Evolutionary conservation across 23 tunicate genomes (phyloP), one percentile per base, ranked within the genome.

Genomic region (Styela plicata): DNA sequence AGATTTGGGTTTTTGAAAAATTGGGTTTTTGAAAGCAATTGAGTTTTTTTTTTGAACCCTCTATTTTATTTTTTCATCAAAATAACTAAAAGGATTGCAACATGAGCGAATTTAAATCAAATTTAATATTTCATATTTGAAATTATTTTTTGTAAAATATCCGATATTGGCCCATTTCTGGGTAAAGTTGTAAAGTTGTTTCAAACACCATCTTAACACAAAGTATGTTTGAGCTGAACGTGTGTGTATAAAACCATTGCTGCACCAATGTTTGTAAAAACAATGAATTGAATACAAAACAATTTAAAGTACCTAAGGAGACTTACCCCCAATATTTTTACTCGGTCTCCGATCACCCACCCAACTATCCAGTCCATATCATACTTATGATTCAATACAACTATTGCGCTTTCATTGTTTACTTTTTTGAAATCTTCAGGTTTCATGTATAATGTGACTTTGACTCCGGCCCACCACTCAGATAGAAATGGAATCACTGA

Each of bases 381-480:
- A 26, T 75, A 82, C 70, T 64, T 81, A 80, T 93, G 98, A 67
- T 93, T 93, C 36, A 93, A 31, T 24, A 88, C 63, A 32, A 73
- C 78, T 25, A 93, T 85, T 3, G 80, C 80, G 20, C 77, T 88
- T 76, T 93, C 98, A 7, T 81, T 81, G 27, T 87, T 89, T 24
- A 85, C 74, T 31, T 69, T 76, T 28, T 74, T 34, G 27, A 66
- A 33, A 26, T 87, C 89, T 2, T 88, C 89, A n/a, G 85, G 87
- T n/a, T 52, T 63, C 2, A 74, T 85, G 52, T 84, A 80, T 36
- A 88, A 2, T 30, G 74, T 85, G 19, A 84, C 76, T 3, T 93
- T 86, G 22, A 88, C 36, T 28, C 74, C 82, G 10, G 93, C 82
- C 98, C 98, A 93, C 98, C 98, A 93, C 64, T 93, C 94, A 27